Evolutionary conservation across 1,140 invertebrate species (phyloP).

Genomic region (Agrilus planipennis): DNA sequence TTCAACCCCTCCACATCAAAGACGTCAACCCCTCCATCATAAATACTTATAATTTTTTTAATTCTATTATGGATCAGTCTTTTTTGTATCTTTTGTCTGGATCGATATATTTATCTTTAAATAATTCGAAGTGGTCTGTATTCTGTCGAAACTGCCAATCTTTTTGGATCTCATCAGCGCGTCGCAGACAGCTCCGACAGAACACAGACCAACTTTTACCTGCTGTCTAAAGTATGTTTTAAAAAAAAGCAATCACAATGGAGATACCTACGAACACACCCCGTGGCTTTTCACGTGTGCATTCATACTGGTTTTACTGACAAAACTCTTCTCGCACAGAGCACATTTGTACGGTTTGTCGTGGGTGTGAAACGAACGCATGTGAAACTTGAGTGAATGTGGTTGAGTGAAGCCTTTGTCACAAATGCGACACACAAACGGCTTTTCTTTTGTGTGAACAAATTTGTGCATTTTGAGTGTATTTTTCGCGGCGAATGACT

Average conservation of each 20-base stretch:
- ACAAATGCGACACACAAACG: constrained; percentile 57
- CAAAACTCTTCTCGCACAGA: constrained; percentile 44
- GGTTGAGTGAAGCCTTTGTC: constrained; percentile 41
- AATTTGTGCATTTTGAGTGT: constrained; percentile 22
- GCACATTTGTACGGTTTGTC: constrained; percentile 22
- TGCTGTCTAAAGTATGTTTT: no score
- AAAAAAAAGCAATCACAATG: no score
- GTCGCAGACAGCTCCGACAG: no score
- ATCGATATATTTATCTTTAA: background rate
- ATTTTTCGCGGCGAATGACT: constrained; percentile 17
- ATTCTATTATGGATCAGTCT: no score
- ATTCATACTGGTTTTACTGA: constrained; percentile 37
- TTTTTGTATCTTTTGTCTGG: no score
- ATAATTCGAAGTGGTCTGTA: constrained; percentile 1
- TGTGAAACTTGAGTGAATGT: constrained; percentile 34
- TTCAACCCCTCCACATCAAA: no score
- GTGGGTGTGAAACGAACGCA: constrained; percentile 23
- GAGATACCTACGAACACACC: no score
- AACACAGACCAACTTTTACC: no score
- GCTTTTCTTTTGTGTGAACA: constrained; percentile 44
- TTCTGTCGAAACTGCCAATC: constrained; percentile 2
- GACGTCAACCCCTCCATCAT: no score
- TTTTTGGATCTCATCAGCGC: background rate
- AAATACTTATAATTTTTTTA: no score
- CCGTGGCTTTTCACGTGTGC: constrained; percentile 41